Evolutionary conservation across 2,888 invertebrate genomes (phyloP), one percentile per base, ranked within the genome.

Genomic region (Xanthia icteritia): DNA sequence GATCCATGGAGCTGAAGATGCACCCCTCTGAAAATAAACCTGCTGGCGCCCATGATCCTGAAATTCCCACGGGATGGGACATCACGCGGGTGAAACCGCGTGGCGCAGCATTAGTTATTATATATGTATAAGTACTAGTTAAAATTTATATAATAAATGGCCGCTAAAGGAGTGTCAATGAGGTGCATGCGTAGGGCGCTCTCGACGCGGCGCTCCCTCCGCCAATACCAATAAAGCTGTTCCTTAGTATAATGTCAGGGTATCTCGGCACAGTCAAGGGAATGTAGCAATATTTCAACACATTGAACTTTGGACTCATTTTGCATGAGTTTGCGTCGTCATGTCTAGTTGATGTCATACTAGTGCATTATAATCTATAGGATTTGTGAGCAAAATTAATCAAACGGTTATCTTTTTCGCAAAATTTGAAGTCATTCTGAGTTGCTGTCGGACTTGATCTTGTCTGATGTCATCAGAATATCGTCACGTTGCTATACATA

Each of bases 321-420:
- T 79, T 23, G 8, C 23, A 1, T 51, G 51, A 23, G 23, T 51
- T 51, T 69, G 51, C 31, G 2, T 27, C 11, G 60, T 61, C 58
- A 79, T n/a, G 20, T 23, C 51, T 51, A 20, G 27, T 45, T 51
- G 42, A 61, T 45, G 8, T 45, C 54, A 63, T 58, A 58, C 39
- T 42, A 69, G 3, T 20, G 45, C n/a, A 39, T 63, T 69, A 77
- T 48, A 48, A 48, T 77, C 77, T 45, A 5, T 39, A 8, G 48
- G 58, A 77, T 78, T 48, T 42, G 31, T 65, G 23, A n/a, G 23
- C 23, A 27, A 78, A 78, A 36, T 8, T 68, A 71, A 77, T 63
- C 27, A 70, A 54, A 39, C 31, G 2, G 42, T 71, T 79, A 77
- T 77, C 80, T 70, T 79, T 79, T 71, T 39, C 23, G 31, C 13